Conservation (phyloP, 1,140 invertebrate species). For the Drosophila nebulosa region DNA sequence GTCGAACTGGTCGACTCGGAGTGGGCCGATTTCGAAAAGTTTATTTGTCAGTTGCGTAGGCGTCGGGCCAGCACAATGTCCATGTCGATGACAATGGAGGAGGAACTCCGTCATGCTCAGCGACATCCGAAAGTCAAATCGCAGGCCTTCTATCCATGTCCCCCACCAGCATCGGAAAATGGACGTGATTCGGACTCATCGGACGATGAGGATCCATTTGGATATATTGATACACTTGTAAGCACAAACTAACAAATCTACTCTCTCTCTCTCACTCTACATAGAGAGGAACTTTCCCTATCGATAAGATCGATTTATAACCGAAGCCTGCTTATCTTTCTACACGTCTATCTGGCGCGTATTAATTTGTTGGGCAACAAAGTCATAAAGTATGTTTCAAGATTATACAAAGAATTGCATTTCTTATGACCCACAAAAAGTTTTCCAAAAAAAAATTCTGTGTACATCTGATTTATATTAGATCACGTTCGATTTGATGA, state of each 20-base stretch:
- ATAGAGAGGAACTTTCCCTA: not conserved
- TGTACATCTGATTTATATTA: not conserved
- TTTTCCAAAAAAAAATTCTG: not conserved
- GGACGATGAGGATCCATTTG: conserved; percentile 82
- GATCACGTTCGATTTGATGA: not conserved
- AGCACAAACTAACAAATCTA: conserved; percentile 62
- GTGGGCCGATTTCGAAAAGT: conserved; percentile 81
- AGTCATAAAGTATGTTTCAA: not conserved
- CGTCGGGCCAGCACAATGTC: conserved; percentile 83
- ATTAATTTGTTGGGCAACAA: not conserved
- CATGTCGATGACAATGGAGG: conserved; percentile 82
- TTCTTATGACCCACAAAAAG: not conserved
- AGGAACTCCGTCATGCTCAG: conserved; percentile 82
- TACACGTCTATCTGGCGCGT: not conserved
- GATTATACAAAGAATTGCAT: not conserved
- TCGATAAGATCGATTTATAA: not conserved
- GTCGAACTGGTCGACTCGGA: conserved; percentile 80
- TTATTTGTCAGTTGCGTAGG: conserved; percentile 82
- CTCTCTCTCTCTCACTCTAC: not conserved
- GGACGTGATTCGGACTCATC: conserved; percentile 82
- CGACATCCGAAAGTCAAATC: conserved; percentile 81
- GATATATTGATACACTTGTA: conserved; percentile 84
- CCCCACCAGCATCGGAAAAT: conserved; percentile 82
- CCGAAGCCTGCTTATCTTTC: not conserved
- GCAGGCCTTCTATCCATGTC: conserved; percentile 86